Percentiles rank a stretch among this genome's conserved stretches.
These are phyloP conservation scores for Cosmorhoe ocellata DNA, from an alignment of 2,888 invertebrate genomes.

Conservation along the genomic window DNA sequence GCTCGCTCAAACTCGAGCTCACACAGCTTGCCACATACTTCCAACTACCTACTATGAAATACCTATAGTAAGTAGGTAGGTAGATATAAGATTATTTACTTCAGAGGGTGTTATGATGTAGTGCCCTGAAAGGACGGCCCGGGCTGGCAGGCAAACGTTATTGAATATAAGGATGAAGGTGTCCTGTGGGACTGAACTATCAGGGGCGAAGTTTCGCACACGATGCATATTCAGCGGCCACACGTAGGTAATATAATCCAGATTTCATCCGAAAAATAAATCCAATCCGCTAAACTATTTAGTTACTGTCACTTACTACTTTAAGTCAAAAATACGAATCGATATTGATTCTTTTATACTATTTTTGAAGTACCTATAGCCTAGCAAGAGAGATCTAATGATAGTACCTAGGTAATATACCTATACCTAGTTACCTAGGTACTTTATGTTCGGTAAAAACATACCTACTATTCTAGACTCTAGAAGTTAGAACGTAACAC, in stretches of 20 bases:
- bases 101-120: slow-evolving; percentile 25
- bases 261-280: slow-evolving; percentile 13
- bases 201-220: slow-evolving; percentile 25
- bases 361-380: no score
- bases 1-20: no score
- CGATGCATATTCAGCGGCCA: slow-evolving; percentile 28
- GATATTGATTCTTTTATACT: no score
- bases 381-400: no score
- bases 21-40: no score
- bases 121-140: slow-evolving; percentile 14
- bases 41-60: no score
- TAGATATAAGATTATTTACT: slow-evolving; percentile 15
- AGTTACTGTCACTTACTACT: slow-evolving; percentile 1
- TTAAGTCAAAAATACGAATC: no score
- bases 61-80: slow-evolving; percentile 8
- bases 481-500: not conserved
- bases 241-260: slow-evolving; percentile 25
- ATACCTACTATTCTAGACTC: slow-evolving; percentile 2
- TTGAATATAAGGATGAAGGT: slow-evolving; percentile 35
- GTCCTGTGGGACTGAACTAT: slow-evolving; percentile 29
- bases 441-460: slow-evolving; percentile 4
- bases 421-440: no score
- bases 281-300: no score
- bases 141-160: slow-evolving; percentile 25
- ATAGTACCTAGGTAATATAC: no score